Base-by-base conservation (phyloP, 2,888 invertebrate genomes). In the Spicauda simplicius region DNA sequence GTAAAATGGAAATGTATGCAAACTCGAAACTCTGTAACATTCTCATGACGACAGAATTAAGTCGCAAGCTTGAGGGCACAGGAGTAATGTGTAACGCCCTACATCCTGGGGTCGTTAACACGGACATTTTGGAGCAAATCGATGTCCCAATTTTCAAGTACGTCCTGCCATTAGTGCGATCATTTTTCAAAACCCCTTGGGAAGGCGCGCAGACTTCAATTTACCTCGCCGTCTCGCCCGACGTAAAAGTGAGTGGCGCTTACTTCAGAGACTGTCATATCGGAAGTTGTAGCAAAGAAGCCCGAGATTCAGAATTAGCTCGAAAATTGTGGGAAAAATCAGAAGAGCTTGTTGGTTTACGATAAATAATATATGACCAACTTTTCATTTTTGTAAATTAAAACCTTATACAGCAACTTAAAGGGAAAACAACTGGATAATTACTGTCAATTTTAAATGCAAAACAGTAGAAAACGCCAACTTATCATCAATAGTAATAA, bases 51-150 rank as follows among this genome's bases (percentile, higher is more conserved):
- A 95, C 96, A 0, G 97, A 97, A 85, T 84, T 97, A 70, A 95
- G 96, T 4, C 92, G 94, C 64, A 93, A 95, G 64, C 83, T 97
- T 61, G 94, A 96, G 79, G 96, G 95, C 3, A 94, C 95, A 1
- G 95, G 95, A 19, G 95, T 97, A 0, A 97, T 96, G 0, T 96
- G 94, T 0, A 97, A 97, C 81, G 96, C 95, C 76, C 88, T 97
- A 63, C 97, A 97, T 88, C 98, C 98, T 0, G 98, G 98, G 33
- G 93, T 95, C 85, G 95, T 97, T 50, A 94, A 95, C 75, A 96
- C 96, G 0, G 74, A 81, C 11, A 77, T 97, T 53, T 94, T 96
- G 94, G 88, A 95, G 59, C 94, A 94, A 14, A 53, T 76, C 16
- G 72, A 80, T 62, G 48, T 65, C 2, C 55, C 68, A 2, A 73